A percentile compares a stretch with the other conserved stretches of the same genome.
Evolutionary conservation across 2,888 invertebrate species (phyloP).

Genomic region (Drosophila mulleri): DNA sequence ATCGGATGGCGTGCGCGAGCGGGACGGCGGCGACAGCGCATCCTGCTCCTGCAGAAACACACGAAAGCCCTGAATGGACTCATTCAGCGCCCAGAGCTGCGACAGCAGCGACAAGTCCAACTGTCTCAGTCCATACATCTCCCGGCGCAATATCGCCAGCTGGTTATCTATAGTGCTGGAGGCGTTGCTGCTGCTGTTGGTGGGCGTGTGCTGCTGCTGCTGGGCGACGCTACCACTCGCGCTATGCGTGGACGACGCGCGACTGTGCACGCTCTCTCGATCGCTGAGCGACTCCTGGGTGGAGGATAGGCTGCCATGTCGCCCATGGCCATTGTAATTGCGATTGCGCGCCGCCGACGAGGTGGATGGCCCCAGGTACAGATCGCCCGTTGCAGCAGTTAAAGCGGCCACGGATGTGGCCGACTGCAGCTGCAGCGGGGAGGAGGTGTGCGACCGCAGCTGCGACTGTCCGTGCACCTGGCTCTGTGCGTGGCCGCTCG

Average conservation of each 20-base stretch:
- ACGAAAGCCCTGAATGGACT: conserved; percentile 95
- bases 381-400: conserved; percentile 65
- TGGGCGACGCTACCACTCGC: conserved; percentile 57
- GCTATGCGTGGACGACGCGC: conserved; percentile 82
- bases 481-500: conserved; percentile 11
- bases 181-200: conserved; percentile 62
- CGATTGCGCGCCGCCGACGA: conserved; percentile 77
- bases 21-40: conserved; percentile 84
- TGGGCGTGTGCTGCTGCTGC: conserved; percentile 62
- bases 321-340: conserved; percentile 68
- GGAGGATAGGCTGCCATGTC: conserved; percentile 83
- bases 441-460: conserved; percentile 63
- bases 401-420: conserved; percentile 56
- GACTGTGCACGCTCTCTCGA: conserved; percentile 82
- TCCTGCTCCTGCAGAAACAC: conserved; percentile 87
- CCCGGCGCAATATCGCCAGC: conserved; percentile 92
- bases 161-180: conserved; percentile 92
- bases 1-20: conserved; percentile 84
- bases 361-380: conserved; percentile 80
- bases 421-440: conserved; percentile 58
- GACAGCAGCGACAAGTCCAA: conserved; percentile 94
- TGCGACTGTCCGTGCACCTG: conserved; percentile 25
- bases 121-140: conserved; percentile 94
- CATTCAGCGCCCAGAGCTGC: conserved; percentile 96
- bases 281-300: conserved; percentile 84